Base-by-base conservation (phyloP, 37 sponge, comb jelly and placozoan genomes). In the Agelas oroides region DNA sequence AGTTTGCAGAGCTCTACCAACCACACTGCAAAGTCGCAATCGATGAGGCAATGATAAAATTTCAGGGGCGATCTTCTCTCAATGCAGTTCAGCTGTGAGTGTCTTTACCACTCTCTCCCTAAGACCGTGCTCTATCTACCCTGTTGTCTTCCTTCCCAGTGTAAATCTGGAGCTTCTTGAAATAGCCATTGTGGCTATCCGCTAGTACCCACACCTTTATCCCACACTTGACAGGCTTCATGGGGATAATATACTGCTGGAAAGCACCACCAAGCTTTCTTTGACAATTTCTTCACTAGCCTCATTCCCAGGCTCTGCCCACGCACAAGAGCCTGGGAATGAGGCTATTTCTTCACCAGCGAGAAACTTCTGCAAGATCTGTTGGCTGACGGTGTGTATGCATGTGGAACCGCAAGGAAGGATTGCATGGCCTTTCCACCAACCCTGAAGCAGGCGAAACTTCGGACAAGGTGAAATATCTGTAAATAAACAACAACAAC, bases 11-110 rank as follows among this genome's bases (percentile, higher is more conserved):
- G 18, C 37, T 86, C 76, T 86, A 79, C 28, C 13, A 54, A 3
- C 80, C 87, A 27, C 19, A 55, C 27, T 40, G 19, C 31, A 53
- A 86, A 12, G 37, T 66, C 2, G 31, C 62, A 8, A 57, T 86
- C 0, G 87, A 86, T 30, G 80, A 86, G 59, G 80, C 87, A 0
- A 86, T 86, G 80, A 73, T 83, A 8, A 68, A 68, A 25, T 86
- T 71, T 59, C 61, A 86, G 46, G 78, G 78, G 0, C 59, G 80
- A 6, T 86, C 87, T 27, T 53, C 77, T 3, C 67, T 77, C 11
- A 85, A 85, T n/a, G 41, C 86, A 85, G 59, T 85, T 76, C 53
- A 30, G 76, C 21, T 77, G 76, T 75, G 35, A 77, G 87, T 79
- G 87, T 76, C 18, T 62, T 58, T 19, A 80, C 73, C n/a, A n/a